These are phyloP conservation scores for Cantharis rufa DNA, from an alignment of 2,888 invertebrate species.

Conservation along the genomic window DNA sequence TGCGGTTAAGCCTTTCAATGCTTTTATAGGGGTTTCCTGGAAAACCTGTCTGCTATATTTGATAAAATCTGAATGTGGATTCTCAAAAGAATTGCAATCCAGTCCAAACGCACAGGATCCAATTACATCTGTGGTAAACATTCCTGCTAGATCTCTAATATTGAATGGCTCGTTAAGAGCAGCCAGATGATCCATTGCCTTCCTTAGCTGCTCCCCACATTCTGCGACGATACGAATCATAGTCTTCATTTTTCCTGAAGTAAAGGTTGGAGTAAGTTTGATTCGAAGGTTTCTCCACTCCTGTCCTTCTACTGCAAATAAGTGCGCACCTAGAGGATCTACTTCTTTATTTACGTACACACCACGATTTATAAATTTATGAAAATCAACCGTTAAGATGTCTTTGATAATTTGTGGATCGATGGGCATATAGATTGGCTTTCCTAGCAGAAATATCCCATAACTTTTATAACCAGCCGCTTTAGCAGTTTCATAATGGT, in stretches of 20 bases:
- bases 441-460: background rate
- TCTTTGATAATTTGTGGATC: constrained; percentile 34
- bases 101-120: constrained; percentile 64
- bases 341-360: constrained; percentile 60
- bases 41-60: background rate
- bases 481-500: background rate
- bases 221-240: constrained; percentile 44
- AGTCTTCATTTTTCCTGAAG: constrained; percentile 45
- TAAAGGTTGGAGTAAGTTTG: background rate
- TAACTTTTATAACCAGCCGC: background rate
- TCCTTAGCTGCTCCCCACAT: background rate
- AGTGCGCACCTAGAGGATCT: constrained; percentile 61
- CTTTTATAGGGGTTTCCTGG: too few relatives aligned
- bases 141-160: constrained; percentile 58
- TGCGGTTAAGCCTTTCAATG: background rate
- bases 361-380: constrained; percentile 64
- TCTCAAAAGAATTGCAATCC: constrained; percentile 42
- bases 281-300: constrained; percentile 65
- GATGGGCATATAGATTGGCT: background rate
- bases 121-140: constrained; percentile 61
- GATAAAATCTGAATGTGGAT: constrained; percentile 56
- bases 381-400: constrained; percentile 62
- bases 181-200: constrained; percentile 22
- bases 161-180: constrained; percentile 43
- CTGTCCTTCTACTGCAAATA: constrained; percentile 60